Conservation (phyloP, 2,113 vertebrate species). For the Poicephalus gulielmi region DNA sequence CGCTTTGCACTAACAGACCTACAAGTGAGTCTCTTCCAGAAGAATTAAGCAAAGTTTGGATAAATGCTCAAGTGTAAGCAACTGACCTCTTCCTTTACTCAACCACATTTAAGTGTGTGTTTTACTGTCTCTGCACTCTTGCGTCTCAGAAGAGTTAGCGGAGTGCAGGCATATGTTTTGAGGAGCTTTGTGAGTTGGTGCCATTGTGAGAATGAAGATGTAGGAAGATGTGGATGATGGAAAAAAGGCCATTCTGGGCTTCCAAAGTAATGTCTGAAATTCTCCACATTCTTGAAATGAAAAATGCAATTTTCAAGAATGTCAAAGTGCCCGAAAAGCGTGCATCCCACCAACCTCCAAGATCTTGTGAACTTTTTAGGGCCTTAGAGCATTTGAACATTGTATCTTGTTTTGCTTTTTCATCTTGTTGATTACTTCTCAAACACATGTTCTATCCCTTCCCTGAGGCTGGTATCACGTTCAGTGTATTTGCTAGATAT, state of each 20-base stretch:
- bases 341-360: neutral
- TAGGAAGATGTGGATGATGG: slow-evolving; percentile 7
- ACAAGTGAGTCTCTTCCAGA: neutral
- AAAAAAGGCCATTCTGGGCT: neutral
- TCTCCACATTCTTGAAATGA: neutral
- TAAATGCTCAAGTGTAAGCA: neutral
- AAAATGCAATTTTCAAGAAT: slow-evolving; percentile 9
- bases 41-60: neutral
- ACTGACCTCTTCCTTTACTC: neutral
- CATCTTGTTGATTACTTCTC: neutral
- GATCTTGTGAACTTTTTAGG: neutral
- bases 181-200: neutral
- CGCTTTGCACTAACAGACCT: neutral
- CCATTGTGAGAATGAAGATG: neutral
- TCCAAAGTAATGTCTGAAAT: neutral
- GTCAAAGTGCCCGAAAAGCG: neutral
- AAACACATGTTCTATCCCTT: neutral
- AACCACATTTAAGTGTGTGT: neutral
- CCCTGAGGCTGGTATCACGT: neutral
- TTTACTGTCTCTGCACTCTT: neutral
- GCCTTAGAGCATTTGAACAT: neutral
- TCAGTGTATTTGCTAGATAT: neutral
- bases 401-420: neutral
- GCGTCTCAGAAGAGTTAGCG: neutral
- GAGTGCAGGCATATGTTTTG: neutral